phyloP scores from a whole-genome alignment of 2,888 invertebrate species.

The Zaprionus bogoriensis region DNA sequence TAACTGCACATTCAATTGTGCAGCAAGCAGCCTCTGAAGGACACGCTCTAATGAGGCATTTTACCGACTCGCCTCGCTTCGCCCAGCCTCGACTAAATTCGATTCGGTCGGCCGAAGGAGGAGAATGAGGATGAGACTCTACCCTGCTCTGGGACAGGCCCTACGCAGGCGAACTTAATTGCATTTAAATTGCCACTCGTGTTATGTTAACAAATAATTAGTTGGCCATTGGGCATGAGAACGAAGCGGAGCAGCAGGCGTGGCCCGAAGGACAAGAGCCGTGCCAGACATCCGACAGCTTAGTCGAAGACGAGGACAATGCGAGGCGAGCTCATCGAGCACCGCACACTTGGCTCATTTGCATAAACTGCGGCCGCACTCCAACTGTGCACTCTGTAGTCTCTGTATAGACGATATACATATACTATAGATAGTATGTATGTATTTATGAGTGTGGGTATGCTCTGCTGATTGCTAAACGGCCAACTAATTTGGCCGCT shows the following conservation, averaged over 20 bases:
- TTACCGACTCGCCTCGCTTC: conserved; percentile 15
- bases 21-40: conserved; percentile 45
- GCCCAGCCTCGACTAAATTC: no score
- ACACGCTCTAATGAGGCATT: conserved; percentile 65
- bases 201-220: conserved; percentile 80
- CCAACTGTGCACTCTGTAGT: no score
- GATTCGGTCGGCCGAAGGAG: no score
- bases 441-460: no score
- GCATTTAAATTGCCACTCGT: conserved; percentile 79
- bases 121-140: neutral
- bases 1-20: conserved; percentile 51
- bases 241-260: conserved; percentile 31
- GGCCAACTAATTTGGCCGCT: conserved; percentile 9
- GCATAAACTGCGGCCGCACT: conserved; percentile 43
- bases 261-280: conserved; percentile 41
- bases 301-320: conserved; percentile 15
- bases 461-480: conserved; percentile 12
- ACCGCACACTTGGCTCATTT: conserved; percentile 54
- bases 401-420: no score
- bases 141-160: conserved; percentile 2
- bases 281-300: conserved; percentile 41
- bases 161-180: conserved; percentile 62
- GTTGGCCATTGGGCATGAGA: conserved; percentile 72
- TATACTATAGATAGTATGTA: no score
- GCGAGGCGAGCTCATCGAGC: neutral